Conservation (phyloP, 1,140 invertebrate genomes). For the Musca domestica region DNA sequence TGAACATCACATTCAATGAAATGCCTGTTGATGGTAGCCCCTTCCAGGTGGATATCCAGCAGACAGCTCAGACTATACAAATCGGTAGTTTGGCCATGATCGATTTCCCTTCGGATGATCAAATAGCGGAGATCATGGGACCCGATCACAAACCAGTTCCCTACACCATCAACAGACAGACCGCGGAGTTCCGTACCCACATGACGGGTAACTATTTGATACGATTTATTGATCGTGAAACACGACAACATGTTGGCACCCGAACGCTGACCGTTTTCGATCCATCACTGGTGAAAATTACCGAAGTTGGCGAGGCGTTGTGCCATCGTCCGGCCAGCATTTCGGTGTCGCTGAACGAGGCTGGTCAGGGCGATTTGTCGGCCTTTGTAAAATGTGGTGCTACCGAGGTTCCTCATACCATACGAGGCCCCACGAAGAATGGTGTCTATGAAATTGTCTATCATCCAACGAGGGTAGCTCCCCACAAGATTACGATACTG, state of each 20-base stretch:
- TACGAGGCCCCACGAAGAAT: conserved; percentile 65
- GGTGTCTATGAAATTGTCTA: conserved; percentile 80
- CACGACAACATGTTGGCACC: conserved; percentile 53
- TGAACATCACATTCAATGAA: conserved; percentile 96
- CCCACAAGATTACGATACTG: conserved; percentile 76
- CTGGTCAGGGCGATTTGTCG: conserved; percentile 79
- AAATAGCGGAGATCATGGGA: conserved; percentile 60
- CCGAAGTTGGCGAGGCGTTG: conserved; percentile 75
- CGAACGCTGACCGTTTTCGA: conserved; percentile 81
- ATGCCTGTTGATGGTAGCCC: conserved; percentile 89
- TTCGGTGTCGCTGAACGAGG: conserved; percentile 66
- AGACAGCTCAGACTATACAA: conserved; percentile 69
- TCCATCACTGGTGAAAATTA: conserved; percentile 74
- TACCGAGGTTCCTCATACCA: conserved; percentile 74
- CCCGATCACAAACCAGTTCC: conserved; percentile 57
- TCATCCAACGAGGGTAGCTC: conserved; percentile 75
- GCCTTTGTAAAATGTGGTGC: conserved; percentile 77
- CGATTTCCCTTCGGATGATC: conserved; percentile 58
- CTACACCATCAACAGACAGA: conserved; percentile 57
- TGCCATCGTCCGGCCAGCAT: conserved; percentile 78
- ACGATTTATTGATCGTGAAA: conserved; percentile 52
- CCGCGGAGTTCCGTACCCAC: conserved; percentile 58
- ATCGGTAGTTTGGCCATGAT: conserved; percentile 60
- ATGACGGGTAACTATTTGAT: conserved; percentile 59
- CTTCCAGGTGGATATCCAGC: conserved; percentile 89